A percentile compares a stretch with the other conserved stretches of the same genome.
phyloP scores from a whole-genome alignment of 1,140 invertebrate genomes.

The Heliconius congener region DNA sequence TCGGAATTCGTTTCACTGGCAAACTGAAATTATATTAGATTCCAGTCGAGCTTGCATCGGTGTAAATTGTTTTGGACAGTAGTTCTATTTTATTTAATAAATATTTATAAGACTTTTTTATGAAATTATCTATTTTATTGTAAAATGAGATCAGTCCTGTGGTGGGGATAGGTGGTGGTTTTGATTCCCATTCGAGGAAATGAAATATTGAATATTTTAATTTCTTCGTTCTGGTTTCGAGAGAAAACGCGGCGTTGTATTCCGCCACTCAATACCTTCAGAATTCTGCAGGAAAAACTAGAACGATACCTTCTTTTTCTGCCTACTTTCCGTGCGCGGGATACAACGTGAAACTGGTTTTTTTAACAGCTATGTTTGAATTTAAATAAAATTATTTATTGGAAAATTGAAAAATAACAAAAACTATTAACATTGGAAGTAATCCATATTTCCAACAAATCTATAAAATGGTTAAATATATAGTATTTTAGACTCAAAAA shows the following conservation, averaged over 20 bases:
- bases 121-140: neutral
- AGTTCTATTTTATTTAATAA: neutral
- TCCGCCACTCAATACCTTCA: too few relatives aligned
- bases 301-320: too few relatives aligned
- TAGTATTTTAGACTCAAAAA: neutral
- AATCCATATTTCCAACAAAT: neutral
- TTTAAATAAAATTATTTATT: neutral
- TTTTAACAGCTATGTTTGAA: too few relatives aligned
- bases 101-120: neutral
- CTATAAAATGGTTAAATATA: neutral
- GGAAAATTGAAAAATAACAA: neutral
- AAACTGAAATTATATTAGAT: conserved; percentile 58
- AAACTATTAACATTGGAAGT: neutral
- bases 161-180: too few relatives aligned
- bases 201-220: too few relatives aligned
- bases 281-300: too few relatives aligned
- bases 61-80: conserved; percentile 38
- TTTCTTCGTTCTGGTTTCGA: too few relatives aligned
- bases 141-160: too few relatives aligned
- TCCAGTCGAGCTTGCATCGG: conserved; percentile 58
- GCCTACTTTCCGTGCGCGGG: too few relatives aligned
- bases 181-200: too few relatives aligned
- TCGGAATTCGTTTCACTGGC: conserved; percentile 16
- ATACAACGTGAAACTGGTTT: too few relatives aligned
- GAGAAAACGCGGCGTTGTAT: too few relatives aligned